phyloP scores from a whole-genome alignment of 2,888 invertebrate species.

The Diarsia rubi region DNA sequence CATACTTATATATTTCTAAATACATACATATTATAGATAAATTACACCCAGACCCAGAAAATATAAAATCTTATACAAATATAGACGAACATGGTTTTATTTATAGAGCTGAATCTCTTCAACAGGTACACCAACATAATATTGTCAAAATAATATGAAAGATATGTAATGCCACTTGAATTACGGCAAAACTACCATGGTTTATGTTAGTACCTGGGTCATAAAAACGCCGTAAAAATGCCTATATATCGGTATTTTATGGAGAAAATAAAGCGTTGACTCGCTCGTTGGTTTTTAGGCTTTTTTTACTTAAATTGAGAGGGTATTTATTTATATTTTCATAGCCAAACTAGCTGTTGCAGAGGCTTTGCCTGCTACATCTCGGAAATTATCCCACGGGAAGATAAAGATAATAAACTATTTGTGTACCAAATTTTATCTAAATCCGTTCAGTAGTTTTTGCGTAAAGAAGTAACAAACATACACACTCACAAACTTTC shows the following conservation, averaged over 20 bases:
- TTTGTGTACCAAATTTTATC: no score
- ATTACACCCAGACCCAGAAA: no score
- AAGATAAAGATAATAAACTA: no score
- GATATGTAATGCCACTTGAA: slow-evolving; percentile 9
- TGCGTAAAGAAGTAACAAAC: no score
- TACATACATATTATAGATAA: no score
- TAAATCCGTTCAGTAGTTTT: no score
- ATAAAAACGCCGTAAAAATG: slow-evolving; percentile 42
- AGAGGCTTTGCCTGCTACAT: no score
- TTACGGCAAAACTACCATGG: slow-evolving; percentile 24
- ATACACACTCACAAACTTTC: no score
- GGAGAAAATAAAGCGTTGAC: slow-evolving; percentile 28
- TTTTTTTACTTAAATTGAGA: slow-evolving; percentile 17
- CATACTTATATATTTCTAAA: no score
- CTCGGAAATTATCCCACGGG: no score
- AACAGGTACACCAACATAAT: slow-evolving; percentile 37
- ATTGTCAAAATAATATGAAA: slow-evolving; percentile 24
- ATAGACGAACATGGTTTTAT: not conserved
- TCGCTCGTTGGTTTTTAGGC: not conserved
- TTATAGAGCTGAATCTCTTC: not conserved
- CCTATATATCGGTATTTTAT: slow-evolving; percentile 20
- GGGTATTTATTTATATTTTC: not conserved
- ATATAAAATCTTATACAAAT: no score
- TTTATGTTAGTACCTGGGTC: slow-evolving; percentile 6
- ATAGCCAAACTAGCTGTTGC: no score